Evolutionary conservation across 2,888 invertebrate genomes (phyloP).

Genomic region (Cephus runcator): DNA sequence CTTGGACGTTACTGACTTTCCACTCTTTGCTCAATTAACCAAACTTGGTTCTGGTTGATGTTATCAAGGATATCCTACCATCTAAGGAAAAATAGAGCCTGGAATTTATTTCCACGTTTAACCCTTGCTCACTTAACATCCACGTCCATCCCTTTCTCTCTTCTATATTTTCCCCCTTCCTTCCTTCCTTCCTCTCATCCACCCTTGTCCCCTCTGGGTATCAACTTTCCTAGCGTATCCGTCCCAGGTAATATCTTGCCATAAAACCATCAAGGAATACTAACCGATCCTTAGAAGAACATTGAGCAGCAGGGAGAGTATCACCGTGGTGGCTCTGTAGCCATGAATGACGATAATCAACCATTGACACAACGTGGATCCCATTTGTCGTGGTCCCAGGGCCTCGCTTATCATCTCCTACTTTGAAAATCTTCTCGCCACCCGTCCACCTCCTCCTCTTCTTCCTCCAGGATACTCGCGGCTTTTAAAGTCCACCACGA

Average conservation of each 20-base stretch:
- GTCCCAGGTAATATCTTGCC: neutral
- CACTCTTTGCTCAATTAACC: neutral
- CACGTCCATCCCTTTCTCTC: neutral
- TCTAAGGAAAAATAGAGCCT: neutral
- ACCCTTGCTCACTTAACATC: neutral
- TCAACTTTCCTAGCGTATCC: neutral
- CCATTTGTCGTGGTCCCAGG: constrained; percentile 54
- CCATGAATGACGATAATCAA: constrained; percentile 54
- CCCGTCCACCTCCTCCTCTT: neutral
- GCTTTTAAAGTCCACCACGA: neutral
- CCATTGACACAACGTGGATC: constrained; percentile 53
- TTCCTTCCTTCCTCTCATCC: neutral
- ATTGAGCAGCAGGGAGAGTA: constrained; percentile 57
- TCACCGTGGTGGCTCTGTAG: constrained; percentile 54
- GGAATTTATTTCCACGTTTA: neutral
- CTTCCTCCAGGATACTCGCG: neutral
- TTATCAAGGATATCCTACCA: neutral
- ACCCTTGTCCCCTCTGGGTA: neutral
- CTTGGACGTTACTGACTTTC: neutral
- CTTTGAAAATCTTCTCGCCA: neutral
- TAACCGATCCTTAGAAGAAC: constrained; percentile 58
- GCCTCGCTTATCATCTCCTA: constrained; percentile 56
- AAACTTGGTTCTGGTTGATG: neutral
- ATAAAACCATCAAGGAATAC: constrained; percentile 29
- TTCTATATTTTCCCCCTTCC: neutral